Evolutionary conservation across 2,797 vertebrate species (phyloP), one percentile per base, ranked within the genome.

Genomic region (Oophaga sylvatica): DNA sequence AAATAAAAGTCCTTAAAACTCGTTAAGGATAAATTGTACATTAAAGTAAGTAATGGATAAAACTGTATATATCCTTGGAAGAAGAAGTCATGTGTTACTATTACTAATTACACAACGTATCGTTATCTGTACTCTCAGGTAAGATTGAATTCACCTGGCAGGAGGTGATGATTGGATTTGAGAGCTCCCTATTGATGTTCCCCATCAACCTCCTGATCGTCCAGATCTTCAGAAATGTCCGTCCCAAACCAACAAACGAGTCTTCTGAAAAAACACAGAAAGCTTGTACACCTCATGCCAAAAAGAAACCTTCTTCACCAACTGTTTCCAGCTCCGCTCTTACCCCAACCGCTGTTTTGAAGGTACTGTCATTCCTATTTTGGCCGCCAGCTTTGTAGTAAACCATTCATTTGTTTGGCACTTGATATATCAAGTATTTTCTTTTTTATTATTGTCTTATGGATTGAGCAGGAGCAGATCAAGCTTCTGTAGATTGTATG

Each of bases 141-240:
- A 95, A 97, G 87, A 97, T 98, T 0, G 97, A 97, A 90, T 98
- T 99, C 92, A 98, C 97, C 0, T 97, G 97, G 97, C 97, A 99
- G 81, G 97, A 99, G 90, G 96, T 98, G 85, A 96, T 97, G 96
- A 97, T 98, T 10, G 98, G 97, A 62, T 89, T 99, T 88, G 97
- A 99, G 92, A 99, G 97, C 92, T 99, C 98, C 15, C 92, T 99
- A 90, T 96, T 99, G 82, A 97, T 98, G 98, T 98, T 99, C 91
- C 97, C 98, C 90, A 96, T 99, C 94, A 99, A 99, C 92, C 94
- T 99, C 87, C 94, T 99, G 56, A 99, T 99, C 3, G 97, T 99
- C 90, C 97, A 97, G 90, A 97, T 99, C 94, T 99, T 99, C 95
- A 95, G 97, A 92, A 97, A 97, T 81, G 90, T 92, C 79, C 93